phyloP scores from a whole-genome alignment of 2,888 invertebrate species.

The Nomada goodeniana region DNA sequence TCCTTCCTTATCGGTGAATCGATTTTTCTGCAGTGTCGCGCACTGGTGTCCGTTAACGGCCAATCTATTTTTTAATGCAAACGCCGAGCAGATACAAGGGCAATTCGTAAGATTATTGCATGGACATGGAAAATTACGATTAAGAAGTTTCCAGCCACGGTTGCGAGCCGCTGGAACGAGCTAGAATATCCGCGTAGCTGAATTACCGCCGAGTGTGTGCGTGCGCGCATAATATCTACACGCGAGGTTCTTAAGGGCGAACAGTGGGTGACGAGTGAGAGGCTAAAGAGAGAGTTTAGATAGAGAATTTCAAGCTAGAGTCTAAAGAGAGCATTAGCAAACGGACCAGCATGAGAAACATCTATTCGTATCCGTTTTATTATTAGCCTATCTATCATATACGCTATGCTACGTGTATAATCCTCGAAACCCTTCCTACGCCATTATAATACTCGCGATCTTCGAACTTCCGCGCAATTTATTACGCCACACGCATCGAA shows the following conservation, averaged over 20 bases:
- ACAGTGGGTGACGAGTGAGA: conserved; percentile 32
- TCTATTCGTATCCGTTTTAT: conserved; percentile 34
- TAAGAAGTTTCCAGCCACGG: neutral
- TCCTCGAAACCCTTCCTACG: conserved; percentile 8
- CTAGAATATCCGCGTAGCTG: neutral
- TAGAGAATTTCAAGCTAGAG: conserved; percentile 34
- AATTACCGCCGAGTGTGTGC: conserved; percentile 13
- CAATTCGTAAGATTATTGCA: neutral
- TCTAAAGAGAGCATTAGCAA: conserved; percentile 34
- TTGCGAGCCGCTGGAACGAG: neutral
- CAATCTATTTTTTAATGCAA: too few relatives aligned
- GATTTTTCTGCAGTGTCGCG: too few relatives aligned
- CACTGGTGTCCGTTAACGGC: too few relatives aligned
- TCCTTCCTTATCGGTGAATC: too few relatives aligned
- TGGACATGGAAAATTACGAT: neutral
- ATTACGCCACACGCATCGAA: too few relatives aligned
- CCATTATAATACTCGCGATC: neutral
- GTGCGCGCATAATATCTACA: too few relatives aligned
- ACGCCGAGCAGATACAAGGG: too few relatives aligned
- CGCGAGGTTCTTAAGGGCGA: conserved; percentile 23
- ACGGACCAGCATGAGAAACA: conserved; percentile 27
- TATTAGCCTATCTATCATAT: conserved; percentile 33
- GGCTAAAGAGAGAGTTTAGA: conserved; percentile 37
- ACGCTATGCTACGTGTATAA: conserved; percentile 8
- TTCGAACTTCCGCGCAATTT: neutral